Evolutionary conservation across 1,140 invertebrate species (phyloP).

Genomic region (Micrasema longulum): DNA sequence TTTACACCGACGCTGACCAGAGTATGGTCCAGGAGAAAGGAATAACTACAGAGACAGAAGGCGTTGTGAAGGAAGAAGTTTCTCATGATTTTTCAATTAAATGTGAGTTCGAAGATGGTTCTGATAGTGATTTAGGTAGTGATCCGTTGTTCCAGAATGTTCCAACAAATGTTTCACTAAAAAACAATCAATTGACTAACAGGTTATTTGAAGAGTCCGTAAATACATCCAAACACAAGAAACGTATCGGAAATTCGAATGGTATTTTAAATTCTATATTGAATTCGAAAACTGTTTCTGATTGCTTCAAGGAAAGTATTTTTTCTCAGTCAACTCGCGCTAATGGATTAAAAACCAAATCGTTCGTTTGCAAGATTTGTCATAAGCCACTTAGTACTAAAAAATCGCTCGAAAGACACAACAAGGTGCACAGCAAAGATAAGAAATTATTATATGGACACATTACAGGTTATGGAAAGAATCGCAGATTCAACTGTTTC

Average conservation of each 20-base stretch:
- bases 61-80: neutral
- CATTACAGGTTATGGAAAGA: conserved; percentile 58
- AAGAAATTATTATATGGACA: conserved; percentile 39
- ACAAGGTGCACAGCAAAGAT: conserved; percentile 53
- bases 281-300: neutral
- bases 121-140: neutral
- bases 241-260: neutral
- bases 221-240: neutral
- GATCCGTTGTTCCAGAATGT: neutral
- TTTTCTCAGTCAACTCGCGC: too few relatives aligned
- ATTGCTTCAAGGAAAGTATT: too few relatives aligned
- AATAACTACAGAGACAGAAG: neutral
- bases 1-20: conserved; percentile 4
- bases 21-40: neutral
- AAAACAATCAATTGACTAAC: neutral
- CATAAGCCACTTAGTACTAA: conserved; percentile 29
- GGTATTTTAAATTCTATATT: neutral
- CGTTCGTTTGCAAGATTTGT: conserved; percentile 43
- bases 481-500: conserved; percentile 59
- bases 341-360: neutral
- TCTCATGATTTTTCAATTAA: conserved; percentile 8
- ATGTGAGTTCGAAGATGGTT: neutral
- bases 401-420: conserved; percentile 38
- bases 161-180: neutral
- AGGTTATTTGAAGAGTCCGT: neutral